Conservation (phyloP, 2,113 vertebrate genomes). For the Macroglossus sobrinus region DNA sequence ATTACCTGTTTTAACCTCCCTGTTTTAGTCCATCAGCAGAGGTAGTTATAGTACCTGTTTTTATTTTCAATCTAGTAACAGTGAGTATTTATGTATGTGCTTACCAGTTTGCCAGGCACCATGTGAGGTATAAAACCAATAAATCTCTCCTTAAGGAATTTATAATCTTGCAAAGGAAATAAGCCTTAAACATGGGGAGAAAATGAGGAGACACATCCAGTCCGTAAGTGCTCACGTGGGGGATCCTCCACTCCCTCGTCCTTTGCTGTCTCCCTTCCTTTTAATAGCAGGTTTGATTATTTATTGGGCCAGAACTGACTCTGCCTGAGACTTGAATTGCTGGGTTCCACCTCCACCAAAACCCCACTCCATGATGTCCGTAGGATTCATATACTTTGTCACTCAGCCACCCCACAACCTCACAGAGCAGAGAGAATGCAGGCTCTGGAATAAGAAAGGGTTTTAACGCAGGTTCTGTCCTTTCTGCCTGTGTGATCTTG, state of each 20-base stretch:
- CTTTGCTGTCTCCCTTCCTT: background rate
- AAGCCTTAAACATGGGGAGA: fast-evolving
- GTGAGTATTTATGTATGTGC: fast-evolving
- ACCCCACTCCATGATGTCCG: too few species aligned
- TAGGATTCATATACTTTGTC: fast-evolving
- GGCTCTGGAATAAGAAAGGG: background rate
- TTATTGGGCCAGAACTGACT: background rate
- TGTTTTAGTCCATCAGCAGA: fast-evolving
- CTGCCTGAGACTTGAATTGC: background rate
- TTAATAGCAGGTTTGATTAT: fast-evolving
- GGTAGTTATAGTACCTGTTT: fast-evolving
- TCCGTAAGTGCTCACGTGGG: fast-evolving
- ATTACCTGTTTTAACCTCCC: background rate
- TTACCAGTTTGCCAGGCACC: background rate
- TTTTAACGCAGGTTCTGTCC: background rate
- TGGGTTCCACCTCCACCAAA: background rate
- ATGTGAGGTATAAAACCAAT: background rate
- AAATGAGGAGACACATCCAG: too few species aligned
- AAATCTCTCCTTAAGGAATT: background rate
- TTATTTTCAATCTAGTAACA: fast-evolving
- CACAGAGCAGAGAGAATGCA: background rate
- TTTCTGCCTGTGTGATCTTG: background rate
- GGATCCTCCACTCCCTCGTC: fast-evolving
- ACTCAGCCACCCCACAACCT: fast-evolving
- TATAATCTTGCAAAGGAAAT: background rate